These are phyloP conservation scores for Rhizoglyphus robini DNA, from an alignment of 1,140 invertebrate species.

Conservation along the genomic window DNA sequence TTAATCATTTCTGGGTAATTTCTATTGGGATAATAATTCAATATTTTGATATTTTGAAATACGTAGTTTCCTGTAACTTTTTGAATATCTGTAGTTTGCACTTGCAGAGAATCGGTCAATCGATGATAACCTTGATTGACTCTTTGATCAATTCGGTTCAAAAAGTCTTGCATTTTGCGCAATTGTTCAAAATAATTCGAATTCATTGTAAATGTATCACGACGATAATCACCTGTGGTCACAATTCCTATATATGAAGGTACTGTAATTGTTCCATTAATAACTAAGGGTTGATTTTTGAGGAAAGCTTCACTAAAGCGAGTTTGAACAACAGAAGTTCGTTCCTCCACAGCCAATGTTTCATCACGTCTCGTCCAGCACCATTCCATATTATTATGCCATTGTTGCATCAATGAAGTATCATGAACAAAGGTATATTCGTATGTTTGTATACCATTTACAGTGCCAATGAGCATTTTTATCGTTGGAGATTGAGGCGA, in stretches of 20 bases:
- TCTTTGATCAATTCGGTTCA: background rate
- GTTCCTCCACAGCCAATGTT: background rate
- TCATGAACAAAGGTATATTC: background rate
- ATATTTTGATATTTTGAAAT: background rate
- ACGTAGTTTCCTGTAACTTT: background rate
- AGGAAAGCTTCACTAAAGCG: background rate
- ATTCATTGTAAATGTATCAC: background rate
- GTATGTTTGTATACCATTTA: background rate
- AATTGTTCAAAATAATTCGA: background rate
- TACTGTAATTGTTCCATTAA: background rate
- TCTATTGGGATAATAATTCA: background rate
- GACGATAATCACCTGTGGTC: background rate
- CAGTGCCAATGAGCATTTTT: background rate
- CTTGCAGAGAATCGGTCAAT: background rate
- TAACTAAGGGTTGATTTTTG: background rate
- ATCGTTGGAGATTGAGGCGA: background rate
- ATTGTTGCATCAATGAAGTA: background rate
- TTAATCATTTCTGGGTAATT: background rate
- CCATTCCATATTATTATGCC: background rate
- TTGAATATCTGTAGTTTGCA: background rate
- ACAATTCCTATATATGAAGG: background rate
- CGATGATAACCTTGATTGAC: background rate
- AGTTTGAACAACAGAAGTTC: background rate
- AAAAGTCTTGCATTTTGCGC: background rate
- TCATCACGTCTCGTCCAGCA: background rate